Base-by-base conservation (phyloP, 2,797 vertebrate species). In the Characodon lateralis region DNA sequence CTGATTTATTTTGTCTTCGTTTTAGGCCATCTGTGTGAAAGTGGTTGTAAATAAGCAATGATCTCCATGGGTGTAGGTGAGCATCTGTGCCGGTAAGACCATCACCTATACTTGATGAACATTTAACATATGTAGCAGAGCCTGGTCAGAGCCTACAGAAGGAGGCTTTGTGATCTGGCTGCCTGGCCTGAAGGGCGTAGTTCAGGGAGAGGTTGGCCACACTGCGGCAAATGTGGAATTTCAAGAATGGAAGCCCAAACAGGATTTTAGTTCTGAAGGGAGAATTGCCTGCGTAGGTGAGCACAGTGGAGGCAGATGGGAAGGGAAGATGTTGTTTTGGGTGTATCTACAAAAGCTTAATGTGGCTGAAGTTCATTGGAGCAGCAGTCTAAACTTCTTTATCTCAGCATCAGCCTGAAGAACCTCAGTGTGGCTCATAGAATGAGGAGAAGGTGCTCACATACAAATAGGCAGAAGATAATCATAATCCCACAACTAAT, bases 211-310 rank as follows among this genome's bases (percentile, higher is more conserved):
- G 91, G 92, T 91, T 90, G 93, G 91, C 93, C 89, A 91, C 90
- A 92, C 90, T 89, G 89, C 82, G 78, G 86, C 81, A 80, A 87
- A 89, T 92, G 88, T 94, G 95, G 95, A 96, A 96, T 96, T 93
- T 87, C 82, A 93, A 95, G 94, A 96, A 96, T 96, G 95, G 82
- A 86, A 85, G 88, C 79, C 51, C 51, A 80, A 90, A 83, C 80
- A 76, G 77, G 73, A 86, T 81, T 89, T 90, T 83, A 83, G 84
- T 83, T 88, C 72, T 71, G 85, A 88, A 35, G 35, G 39, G 76
- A 75, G 83, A 85, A 81, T 81, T 20, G 79, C 80, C 70, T 87
- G 75, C 71, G 46, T 83, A 88, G 87, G 82, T 91, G 83, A 89
- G 43, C 18, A 4, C 22, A 13, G 31, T 22, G 51, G 31, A 55